Percentiles rank a stretch among this genome's conserved stretches.
These are phyloP conservation scores for Ameiurus melas DNA, from an alignment of 2,113 vertebrate genomes.

Conservation along the genomic window DNA sequence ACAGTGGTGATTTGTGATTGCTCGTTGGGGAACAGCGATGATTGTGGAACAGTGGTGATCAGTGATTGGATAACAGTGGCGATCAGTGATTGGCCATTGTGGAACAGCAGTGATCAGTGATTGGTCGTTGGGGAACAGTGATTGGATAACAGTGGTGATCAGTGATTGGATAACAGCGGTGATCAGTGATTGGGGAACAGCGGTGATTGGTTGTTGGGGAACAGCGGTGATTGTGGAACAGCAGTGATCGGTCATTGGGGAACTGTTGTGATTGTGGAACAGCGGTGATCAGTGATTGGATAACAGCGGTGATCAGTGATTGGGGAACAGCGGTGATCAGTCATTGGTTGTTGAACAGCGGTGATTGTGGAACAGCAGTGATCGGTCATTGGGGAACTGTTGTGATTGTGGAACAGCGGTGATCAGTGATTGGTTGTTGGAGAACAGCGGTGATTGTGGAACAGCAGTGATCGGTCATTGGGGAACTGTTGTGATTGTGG, in stretches of 20 bases:
- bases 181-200: no score
- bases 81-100: not conserved
- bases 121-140: no score
- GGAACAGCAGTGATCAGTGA: not conserved
- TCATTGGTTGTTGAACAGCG: not conserved
- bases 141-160: no score
- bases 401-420: not conserved
- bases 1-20: not conserved
- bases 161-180: no score
- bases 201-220: no score
- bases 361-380: not conserved
- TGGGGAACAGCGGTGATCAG: not conserved
- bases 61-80: not conserved
- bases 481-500: not conserved
- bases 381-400: not conserved
- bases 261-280: no score
- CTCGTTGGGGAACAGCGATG: not conserved
- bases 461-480: not conserved
- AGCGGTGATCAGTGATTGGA: not conserved
- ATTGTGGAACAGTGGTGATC: not conserved
- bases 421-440: not conserved
- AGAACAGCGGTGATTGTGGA: not conserved
- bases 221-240: not conserved
- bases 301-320: no score
- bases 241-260: not conserved